Base-by-base conservation (phyloP, 2,113 vertebrate genomes). In the Hiodon tergisus region DNA sequence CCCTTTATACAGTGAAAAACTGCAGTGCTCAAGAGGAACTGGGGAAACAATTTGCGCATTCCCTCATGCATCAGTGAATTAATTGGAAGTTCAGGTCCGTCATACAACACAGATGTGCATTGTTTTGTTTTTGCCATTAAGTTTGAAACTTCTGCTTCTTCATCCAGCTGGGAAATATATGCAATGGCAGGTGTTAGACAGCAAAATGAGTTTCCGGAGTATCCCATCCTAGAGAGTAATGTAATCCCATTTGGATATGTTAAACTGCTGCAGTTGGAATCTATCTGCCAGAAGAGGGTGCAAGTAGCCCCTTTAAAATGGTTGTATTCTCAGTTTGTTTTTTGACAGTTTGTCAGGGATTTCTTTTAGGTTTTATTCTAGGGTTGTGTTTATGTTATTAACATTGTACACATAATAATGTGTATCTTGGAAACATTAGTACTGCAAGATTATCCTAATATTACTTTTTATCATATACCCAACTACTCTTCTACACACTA, bases 271-370 rank as follows among this genome's bases (percentile, higher is more conserved):
- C 31, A 58, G 48, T 14, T 47, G 14, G 53, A 13, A 14, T 54
- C 3, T 67, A 17, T 67, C 53, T 57, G 59, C 46, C 73, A 75
- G 65, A 58, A 67, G 65, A 75, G 65, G 73, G 62, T 10, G 53
- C 73, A 47, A 57, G 47, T 8, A 54, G 9, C n/a, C 9, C 5
- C 14, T 62, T 62, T 62, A 13, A 10, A 13, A 14, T 62, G 8
- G 31, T 31, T 62, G 61, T 7, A 16, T 16, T 67, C 8, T 6
- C 46, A 5, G 46, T 71, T 17, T 71, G 10, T n/a, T 71, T 17
- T 47, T 5, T 58, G 52, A 54, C 52, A 55, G 70, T 4, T 71
- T n/a, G 31, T 31, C 31, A 31, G 31, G 31, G 31, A 31, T 31
- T 31, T 31, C 0, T 31, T 31, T 31, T 31, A 31, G 31, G 31